phyloP scores from a whole-genome alignment of 2,888 invertebrate species.

The Polydrusus cervinus region DNA sequence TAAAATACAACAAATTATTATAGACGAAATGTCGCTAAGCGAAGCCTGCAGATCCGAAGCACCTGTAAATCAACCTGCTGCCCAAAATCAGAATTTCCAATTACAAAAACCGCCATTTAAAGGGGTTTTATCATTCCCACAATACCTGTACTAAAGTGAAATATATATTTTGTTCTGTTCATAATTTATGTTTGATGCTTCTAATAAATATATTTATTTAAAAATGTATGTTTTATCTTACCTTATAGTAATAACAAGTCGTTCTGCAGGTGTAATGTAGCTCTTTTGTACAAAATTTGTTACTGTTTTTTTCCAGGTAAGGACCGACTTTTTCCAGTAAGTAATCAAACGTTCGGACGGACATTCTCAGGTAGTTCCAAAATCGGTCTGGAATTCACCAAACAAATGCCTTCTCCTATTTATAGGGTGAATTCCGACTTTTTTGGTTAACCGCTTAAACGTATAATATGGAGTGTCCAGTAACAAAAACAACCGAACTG shows the following conservation, averaged over 20 bases:
- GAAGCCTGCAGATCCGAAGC: too few species aligned
- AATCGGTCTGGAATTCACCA: constrained; percentile 25
- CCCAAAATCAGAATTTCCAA: neutral
- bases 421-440: constrained; percentile 41
- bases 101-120: neutral
- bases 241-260: constrained; percentile 30
- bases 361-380: constrained; percentile 26
- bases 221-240: constrained; percentile 18
- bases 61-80: too few species aligned
- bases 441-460: neutral
- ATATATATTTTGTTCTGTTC: neutral
- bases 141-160: neutral
- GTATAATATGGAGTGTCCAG: neutral
- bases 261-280: constrained; percentile 32
- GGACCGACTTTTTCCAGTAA: constrained; percentile 15
- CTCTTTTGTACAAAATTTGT: constrained; percentile 30
- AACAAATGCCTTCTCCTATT: constrained; percentile 27
- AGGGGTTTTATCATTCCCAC: neutral
- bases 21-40: neutral
- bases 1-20: constrained; percentile 44
- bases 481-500: neutral
- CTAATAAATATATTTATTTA: neutral
- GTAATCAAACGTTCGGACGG: neutral
- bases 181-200: neutral
- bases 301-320: constrained; percentile 24